Percentiles rank a stretch among this genome's conserved stretches.
These are phyloP conservation scores for Andricus curvator DNA, from an alignment of 2,888 invertebrate genomes.

Conservation along the genomic window DNA sequence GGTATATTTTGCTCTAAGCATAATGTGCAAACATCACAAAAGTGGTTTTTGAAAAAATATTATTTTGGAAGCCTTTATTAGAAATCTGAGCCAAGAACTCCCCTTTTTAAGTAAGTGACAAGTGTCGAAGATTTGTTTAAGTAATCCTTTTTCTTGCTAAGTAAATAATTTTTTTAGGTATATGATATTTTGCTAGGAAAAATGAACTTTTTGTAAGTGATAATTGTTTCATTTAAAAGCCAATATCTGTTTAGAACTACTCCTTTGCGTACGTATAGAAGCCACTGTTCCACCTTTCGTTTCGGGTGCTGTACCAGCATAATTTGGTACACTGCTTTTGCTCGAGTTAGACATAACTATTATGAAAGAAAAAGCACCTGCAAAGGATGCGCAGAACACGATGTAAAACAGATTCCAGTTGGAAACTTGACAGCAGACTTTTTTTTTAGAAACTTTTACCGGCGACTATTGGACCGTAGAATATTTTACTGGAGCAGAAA, in stretches of 20 bases:
- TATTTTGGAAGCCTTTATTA: constrained; percentile 9
- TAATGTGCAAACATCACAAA: too few species aligned
- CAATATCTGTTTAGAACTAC: neutral
- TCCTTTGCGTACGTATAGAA: neutral
- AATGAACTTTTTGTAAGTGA: neutral
- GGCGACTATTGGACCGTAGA: neutral
- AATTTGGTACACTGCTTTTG: neutral
- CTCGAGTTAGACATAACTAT: neutral
- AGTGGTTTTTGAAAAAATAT: constrained; percentile 1
- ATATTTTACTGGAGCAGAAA: neutral
- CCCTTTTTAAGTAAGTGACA: neutral
- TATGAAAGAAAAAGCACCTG: neutral
- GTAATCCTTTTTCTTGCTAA: neutral
- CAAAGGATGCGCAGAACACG: neutral
- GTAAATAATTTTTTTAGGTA: too few species aligned
- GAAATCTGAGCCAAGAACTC: neutral
- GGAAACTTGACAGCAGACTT: neutral
- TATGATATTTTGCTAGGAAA: neutral
- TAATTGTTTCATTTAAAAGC: neutral
- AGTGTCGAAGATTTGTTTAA: neutral
- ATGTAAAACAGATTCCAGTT: neutral
- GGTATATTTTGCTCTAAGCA: constrained; percentile 20
- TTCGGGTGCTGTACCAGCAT: neutral
- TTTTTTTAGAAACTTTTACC: neutral
- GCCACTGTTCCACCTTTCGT: neutral